Base-by-base conservation (phyloP, 1,140 invertebrate genomes). In the Chymomyza costata region DNA sequence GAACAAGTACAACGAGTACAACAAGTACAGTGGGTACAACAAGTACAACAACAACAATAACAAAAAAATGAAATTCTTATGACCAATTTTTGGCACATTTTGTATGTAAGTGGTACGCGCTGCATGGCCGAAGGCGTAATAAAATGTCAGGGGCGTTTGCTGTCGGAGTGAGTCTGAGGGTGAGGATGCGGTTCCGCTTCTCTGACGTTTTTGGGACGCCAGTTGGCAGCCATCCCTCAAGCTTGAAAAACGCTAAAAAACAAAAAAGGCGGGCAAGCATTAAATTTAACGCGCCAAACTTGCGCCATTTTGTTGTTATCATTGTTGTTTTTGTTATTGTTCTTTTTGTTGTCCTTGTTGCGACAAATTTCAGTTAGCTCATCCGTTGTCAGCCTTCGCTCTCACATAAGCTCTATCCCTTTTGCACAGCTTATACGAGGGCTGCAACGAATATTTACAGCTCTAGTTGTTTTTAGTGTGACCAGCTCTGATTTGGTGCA, bases 301-400 rank as follows among this genome's bases (percentile, higher is more conserved):
- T 78, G 54, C 56, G 39, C 63, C 73, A 80, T 78, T 78, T 64
- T 56, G 53, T 51, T 49, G 52, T 60, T 47, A 17, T 14, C 32
- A 49, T 40, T 50, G 19, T 19, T 50, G 48, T 31, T 55, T 21
- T 43, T 43, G 13, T 40, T 57, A 32, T 39, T 39, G 35, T 13
- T 44, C 18, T 11, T 53, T 19, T 25, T 25, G 21, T 8, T 25
- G 21, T 25, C 8, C 3, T 25, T 58, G 48, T 34, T 76, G 73
- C 73, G 71, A 76, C 71, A 76, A 76, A 76, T 76, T 76, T 76
- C 66, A 76, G 71, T 76, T 76, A 80, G 71, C 73, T 76, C 71
- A 76, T 76, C 63, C 63, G 59, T 66, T 32, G 51, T 56, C 14
- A n/a, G 19, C 32, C 50, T 18, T n/a, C 38, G 44, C 8, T 8